Evolutionary conservation across 2,113 vertebrate genomes (phyloP), one percentile per base, ranked within the genome.

Genomic region (Illadopsis cleaveri): DNA sequence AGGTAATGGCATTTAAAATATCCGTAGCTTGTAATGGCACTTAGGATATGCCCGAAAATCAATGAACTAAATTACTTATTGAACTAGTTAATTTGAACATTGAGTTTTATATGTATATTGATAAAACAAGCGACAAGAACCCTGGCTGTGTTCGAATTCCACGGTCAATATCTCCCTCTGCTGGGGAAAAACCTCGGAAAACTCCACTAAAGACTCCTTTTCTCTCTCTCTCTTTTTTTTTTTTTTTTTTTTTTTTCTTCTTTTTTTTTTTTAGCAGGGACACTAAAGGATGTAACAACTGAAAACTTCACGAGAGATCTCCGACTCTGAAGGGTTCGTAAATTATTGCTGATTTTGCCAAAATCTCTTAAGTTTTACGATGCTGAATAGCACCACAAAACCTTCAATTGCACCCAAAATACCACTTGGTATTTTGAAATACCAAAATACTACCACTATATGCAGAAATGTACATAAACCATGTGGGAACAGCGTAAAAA

Each of bases 1-100:
- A 98, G 98, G 98, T 98, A 98, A 98, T 98, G 98, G 98, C 98
- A 98, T 98, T 98, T 98, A 98, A 98, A 98, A 98, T 98, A 98
- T 98, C 98, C 98, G 96, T 98, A 98, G 98, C 98, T 98, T 98
- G 98, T 98, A 98, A 98, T 97, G 98, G 98, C 98, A 98, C 98
- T 98, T 98, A 98, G 98, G 98, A 97, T 98, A 98, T 98, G 98
- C 97, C 98, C 96, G 94, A 98, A 98, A 98, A 98, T 98, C 98
- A 98, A 98, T 98, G 98, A 96, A 96, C 98, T 98, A 98, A 98
- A 98, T 98, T 98, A 98, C 98, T 98, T 98, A 98, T 98, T 98
- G 98, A 98, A 98, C 98, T 98, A 98, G 98, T 98, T 98, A 98
- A 98, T 98, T 98, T 98, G 98, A 98, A 97, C 98, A 98, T 98